These are phyloP conservation scores for Cryptotis parvus DNA, from an alignment of 2,113 vertebrate species.

Conservation along the genomic window DNA sequence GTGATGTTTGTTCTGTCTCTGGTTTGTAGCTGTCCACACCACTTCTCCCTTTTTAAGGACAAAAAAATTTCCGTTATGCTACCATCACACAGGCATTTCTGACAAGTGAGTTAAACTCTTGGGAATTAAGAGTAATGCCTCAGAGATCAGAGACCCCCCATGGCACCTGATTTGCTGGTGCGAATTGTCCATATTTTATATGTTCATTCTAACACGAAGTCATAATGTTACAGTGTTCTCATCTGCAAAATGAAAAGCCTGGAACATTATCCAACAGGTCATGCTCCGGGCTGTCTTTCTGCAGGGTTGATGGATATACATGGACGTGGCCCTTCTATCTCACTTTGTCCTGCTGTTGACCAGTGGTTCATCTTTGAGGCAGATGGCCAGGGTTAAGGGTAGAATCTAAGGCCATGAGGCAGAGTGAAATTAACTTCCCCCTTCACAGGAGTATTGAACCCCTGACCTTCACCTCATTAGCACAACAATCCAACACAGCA, in stretches of 20 bases:
- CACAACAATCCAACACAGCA: neutral
- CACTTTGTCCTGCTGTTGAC: slow-evolving; percentile 34
- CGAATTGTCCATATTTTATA: neutral
- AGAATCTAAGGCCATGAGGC: slow-evolving; percentile 53
- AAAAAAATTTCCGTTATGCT: neutral
- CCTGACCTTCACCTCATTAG: slow-evolving; percentile 71
- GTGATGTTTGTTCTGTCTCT: slow-evolving; percentile 12
- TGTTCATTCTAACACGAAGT: slow-evolving; percentile 10
- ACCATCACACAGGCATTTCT: neutral
- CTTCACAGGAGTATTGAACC: slow-evolving; percentile 58
- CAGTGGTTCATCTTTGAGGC: slow-evolving; percentile 61
- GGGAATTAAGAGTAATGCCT: neutral
- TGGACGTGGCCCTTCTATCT: neutral
- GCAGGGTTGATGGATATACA: neutral
- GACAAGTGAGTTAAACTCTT: neutral
- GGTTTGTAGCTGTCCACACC: neutral
- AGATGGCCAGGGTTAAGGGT: slow-evolving; percentile 72
- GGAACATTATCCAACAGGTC: neutral
- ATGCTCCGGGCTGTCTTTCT: slow-evolving; percentile 18
- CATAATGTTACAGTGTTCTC: neutral
- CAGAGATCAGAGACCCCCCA: neutral
- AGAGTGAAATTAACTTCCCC: slow-evolving; percentile 59
- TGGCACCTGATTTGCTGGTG: slow-evolving; percentile 14
- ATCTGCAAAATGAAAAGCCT: slow-evolving; percentile 44
- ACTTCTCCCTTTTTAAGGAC: neutral